Conservation (phyloP, 2,113 vertebrate species). For the Paraplagusia blochii region DNA sequence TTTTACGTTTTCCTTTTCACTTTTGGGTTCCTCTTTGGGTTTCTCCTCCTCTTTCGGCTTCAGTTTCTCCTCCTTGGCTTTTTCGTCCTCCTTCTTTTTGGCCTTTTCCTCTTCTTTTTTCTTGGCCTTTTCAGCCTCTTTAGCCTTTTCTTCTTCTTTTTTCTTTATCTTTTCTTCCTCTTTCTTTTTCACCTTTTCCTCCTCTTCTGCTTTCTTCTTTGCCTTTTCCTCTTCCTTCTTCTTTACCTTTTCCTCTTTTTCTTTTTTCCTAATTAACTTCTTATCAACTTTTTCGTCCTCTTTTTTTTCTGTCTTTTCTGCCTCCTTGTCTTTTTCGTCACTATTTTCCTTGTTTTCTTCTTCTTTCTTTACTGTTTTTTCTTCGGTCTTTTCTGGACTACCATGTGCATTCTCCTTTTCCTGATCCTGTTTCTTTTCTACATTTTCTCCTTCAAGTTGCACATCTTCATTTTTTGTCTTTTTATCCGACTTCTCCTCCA, state of each 20-base stretch:
- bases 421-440: constrained; percentile 13
- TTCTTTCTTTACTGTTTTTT: constrained; percentile 39
- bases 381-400: constrained; percentile 43
- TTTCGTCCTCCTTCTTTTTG: constrained; percentile 28
- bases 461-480: constrained; percentile 23
- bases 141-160: constrained; percentile 44
- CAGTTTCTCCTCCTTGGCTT: constrained; percentile 21
- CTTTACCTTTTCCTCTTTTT: constrained; percentile 54
- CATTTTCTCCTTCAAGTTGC: constrained; percentile 15
- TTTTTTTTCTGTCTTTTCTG: constrained; percentile 25
- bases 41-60: constrained; percentile 26
- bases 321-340: constrained; percentile 46
- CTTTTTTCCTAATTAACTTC: constrained; percentile 55
- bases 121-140: constrained; percentile 46
- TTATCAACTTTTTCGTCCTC: constrained; percentile 52
- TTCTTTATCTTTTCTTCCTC: constrained; percentile 47
- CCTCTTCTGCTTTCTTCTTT: constrained; percentile 46
- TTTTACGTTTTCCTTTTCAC: constrained; percentile 3
- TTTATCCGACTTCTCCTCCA: constrained; percentile 34
- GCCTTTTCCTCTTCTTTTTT: constrained; percentile 51
- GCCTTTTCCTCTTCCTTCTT: constrained; percentile 59
- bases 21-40: constrained; percentile 8
- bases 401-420: constrained; percentile 26
- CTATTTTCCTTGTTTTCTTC: constrained; percentile 35
- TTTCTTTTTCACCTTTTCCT: constrained; percentile 36